Evolutionary conservation across 1,140 invertebrate genomes (phyloP), one percentile per base, ranked within the genome.

Genomic region (Aradophagus sp.): DNA sequence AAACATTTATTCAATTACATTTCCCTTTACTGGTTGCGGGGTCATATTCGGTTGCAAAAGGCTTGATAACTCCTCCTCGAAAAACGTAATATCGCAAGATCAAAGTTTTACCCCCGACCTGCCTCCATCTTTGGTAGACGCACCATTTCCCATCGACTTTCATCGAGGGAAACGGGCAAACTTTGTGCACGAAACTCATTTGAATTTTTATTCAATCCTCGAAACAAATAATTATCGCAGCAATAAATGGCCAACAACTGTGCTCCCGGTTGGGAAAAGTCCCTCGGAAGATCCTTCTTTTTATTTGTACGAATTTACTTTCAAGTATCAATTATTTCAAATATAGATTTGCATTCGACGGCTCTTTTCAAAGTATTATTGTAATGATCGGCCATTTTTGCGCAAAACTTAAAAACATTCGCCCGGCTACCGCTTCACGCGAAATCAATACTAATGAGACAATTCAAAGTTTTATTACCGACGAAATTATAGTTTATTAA

Each of bases 191-290:
- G 67, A 61, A 80, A 80, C 78, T 82, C 74, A 80, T 84, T 84
- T 81, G 77, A 82, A 84, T 84, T 84, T 84, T 77, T 77, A 80
- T 80, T 78, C 73, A 76, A 81, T 81, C 66, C 78, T 76, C 70
- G 76, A 83, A 81, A 77, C 73, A 83, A 80, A 84, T 83, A 82
- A 85, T 84, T 80, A 84, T 84, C 76, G 63, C 68, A 77, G 76
- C 74, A 79, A 77, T 80, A 71, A 71, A 67, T 67, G 63, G 65
- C 71, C 47, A 61, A 69, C 55, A 55, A 70, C 58, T 70, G 53
- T 45, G 48, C 55, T 50, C 42, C 12, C 39, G 65, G 53, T 74
- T 69, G 11, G 42, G n/a, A n/a, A 53, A 50, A 74, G 65, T 68
- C 45, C 23, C 47, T 68, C 47, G 16, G 50, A 56, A 48, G 26